phyloP scores from a whole-genome alignment of 1,140 invertebrate species.

The Choristoneura fumiferana region DNA sequence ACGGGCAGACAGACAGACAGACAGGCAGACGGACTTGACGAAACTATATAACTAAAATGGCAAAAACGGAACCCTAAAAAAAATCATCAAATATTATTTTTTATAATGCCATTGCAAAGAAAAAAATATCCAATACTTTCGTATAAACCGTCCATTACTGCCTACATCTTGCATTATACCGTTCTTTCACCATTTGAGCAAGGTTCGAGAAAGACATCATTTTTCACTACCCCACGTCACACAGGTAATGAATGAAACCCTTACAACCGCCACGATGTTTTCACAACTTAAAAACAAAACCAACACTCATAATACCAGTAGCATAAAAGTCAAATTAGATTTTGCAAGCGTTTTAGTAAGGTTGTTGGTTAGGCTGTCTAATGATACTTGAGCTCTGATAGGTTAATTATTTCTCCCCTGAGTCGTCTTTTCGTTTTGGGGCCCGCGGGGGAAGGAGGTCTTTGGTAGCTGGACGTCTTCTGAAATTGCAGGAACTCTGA shows the following conservation, averaged over 20 bases:
- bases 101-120: too few relatives aligned
- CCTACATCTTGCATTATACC: conserved; percentile 14
- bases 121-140: too few relatives aligned
- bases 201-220: conserved; percentile 33
- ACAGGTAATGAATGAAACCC: conserved; percentile 28
- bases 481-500: neutral
- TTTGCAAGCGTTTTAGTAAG: neutral
- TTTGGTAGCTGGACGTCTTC: neutral
- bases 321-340: neutral
- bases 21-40: too few relatives aligned
- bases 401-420: conserved; percentile 11
- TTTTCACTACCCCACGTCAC: conserved; percentile 33
- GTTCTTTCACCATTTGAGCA: conserved; percentile 26
- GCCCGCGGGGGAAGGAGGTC: neutral
- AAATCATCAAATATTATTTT: too few relatives aligned
- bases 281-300: neutral
- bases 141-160: conserved; percentile 12
- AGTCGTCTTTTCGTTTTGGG: neutral
- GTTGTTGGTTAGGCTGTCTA: neutral
- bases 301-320: neutral
- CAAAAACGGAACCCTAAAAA: too few relatives aligned
- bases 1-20: too few relatives aligned
- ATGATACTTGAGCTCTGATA: neutral
- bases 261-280: conserved; percentile 20
- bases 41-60: too few relatives aligned